Evolutionary conservation across 2,888 invertebrate genomes (phyloP).

Genomic region (Drosophila parthenogenetica): DNA sequence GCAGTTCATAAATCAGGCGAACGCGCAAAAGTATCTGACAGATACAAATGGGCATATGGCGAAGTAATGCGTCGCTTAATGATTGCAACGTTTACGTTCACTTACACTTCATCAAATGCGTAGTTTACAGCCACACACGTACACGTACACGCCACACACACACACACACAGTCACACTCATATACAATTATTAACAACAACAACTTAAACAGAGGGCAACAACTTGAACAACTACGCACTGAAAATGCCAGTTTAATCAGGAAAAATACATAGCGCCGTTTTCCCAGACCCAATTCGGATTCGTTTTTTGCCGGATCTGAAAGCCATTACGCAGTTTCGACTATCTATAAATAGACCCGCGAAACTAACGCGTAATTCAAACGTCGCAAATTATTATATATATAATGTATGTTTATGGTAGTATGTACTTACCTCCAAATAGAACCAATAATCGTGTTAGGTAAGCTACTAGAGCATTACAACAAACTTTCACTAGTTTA

Average conservation of each 20-base stretch:
- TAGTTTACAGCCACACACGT: slow-evolving; percentile 57
- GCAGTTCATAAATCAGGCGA: slow-evolving; percentile 73
- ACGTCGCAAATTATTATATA: slow-evolving; percentile 29
- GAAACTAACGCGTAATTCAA: slow-evolving; percentile 60
- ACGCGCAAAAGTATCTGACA: slow-evolving; percentile 72
- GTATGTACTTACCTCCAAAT: slow-evolving; percentile 22
- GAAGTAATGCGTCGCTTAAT: slow-evolving; percentile 48
- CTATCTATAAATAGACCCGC: slow-evolving; percentile 39
- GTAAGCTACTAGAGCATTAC: slow-evolving; percentile 1
- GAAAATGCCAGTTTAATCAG: slow-evolving; percentile 54
- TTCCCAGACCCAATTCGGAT: slow-evolving; percentile 14
- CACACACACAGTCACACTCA: slow-evolving; percentile 26
- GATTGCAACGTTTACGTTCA: slow-evolving; percentile 72
- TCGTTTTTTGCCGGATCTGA: slow-evolving; percentile 11
- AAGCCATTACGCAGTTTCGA: slow-evolving; percentile 61
- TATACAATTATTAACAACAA: slow-evolving; percentile 19
- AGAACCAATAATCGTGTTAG: slow-evolving; percentile 28
- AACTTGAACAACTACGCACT: slow-evolving; percentile 57
- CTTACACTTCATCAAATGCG: slow-evolving; percentile 78
- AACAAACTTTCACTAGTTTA: too few relatives aligned
- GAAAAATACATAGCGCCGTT: slow-evolving; percentile 19
- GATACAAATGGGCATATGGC: slow-evolving; percentile 74
- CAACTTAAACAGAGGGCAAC: slow-evolving; percentile 38
- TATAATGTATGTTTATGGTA: background rate
- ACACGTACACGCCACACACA: slow-evolving; percentile 23